These are phyloP conservation scores for Toxotes jaculatrix DNA, from an alignment of 2,113 vertebrate genomes.

Conservation along the genomic window DNA sequence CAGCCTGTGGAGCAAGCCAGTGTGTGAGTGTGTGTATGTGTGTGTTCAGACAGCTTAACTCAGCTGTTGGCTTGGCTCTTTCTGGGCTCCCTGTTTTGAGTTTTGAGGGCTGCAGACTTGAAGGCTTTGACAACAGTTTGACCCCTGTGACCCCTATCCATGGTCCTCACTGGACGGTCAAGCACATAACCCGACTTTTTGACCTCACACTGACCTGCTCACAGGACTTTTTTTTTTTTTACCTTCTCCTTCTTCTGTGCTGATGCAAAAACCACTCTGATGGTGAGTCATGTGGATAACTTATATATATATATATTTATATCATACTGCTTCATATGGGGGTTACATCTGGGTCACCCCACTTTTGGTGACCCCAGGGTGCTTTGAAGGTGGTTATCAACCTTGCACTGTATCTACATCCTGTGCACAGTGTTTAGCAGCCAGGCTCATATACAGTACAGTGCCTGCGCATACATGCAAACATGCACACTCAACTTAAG, in stretches of 20 bases:
- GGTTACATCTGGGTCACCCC: slow-evolving; percentile 38
- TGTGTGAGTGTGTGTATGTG: slow-evolving; percentile 21
- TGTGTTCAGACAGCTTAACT: slow-evolving; percentile 59
- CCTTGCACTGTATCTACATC: not conserved
- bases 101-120: slow-evolving; percentile 35
- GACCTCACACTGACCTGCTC: slow-evolving; percentile 14
- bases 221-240: not conserved
- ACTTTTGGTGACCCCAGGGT: not conserved
- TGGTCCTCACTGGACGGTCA: not conserved
- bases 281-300: not conserved
- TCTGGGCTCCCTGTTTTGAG: slow-evolving; percentile 48
- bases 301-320: not conserved
- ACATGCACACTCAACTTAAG: slow-evolving; percentile 81
- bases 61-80: slow-evolving; percentile 64
- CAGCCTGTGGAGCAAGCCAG: slow-evolving; percentile 56
- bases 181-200: slow-evolving; percentile 10
- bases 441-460: slow-evolving; percentile 50
- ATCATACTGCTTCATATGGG: not conserved
- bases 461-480: slow-evolving; percentile 72
- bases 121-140: slow-evolving; percentile 49
- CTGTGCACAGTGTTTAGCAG: slow-evolving; percentile 13
- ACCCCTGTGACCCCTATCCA: slow-evolving; percentile 49
- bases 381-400: not conserved
- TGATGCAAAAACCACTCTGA: not conserved
- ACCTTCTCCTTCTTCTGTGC: not conserved